These are phyloP conservation scores for Tympanoctomys barrerae DNA, from an alignment of 2,797 vertebrate species.

Conservation along the genomic window DNA sequence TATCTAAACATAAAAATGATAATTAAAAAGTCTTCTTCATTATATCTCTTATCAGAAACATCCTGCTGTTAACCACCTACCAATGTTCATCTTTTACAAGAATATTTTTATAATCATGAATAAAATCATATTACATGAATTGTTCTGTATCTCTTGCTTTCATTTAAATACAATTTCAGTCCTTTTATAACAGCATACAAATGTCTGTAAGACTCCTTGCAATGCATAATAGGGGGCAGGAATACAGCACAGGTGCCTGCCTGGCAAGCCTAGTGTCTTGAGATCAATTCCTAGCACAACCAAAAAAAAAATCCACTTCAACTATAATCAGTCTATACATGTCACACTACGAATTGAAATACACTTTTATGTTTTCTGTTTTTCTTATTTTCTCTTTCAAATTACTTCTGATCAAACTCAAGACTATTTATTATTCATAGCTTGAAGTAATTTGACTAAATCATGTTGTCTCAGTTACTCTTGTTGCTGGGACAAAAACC, in stretches of 20 bases:
- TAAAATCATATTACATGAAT: neutral
- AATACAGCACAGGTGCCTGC: too few species aligned
- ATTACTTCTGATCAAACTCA: neutral
- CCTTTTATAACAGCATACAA: neutral
- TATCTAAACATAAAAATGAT: neutral
- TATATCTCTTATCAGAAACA: neutral
- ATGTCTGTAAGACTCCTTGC: neutral
- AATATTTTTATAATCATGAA: neutral
- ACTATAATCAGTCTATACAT: too few species aligned
- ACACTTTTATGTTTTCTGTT: neutral
- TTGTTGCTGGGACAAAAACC: too few species aligned
- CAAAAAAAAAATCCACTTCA: too few species aligned
- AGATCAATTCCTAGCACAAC: too few species aligned
- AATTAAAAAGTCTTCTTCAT: neutral
- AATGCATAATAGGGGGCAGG: neutral
- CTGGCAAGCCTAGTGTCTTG: too few species aligned
- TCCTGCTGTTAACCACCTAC: neutral
- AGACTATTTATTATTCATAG: neutral
- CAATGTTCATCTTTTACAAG: neutral
- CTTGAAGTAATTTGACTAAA: neutral
- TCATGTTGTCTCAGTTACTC: too few species aligned
- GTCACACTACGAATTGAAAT: neutral
- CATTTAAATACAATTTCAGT: neutral
- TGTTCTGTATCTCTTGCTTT: neutral
- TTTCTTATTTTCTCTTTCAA: neutral